These are phyloP conservation scores for Diprion similis DNA, from an alignment of 1,140 invertebrate genomes.

Conservation along the genomic window DNA sequence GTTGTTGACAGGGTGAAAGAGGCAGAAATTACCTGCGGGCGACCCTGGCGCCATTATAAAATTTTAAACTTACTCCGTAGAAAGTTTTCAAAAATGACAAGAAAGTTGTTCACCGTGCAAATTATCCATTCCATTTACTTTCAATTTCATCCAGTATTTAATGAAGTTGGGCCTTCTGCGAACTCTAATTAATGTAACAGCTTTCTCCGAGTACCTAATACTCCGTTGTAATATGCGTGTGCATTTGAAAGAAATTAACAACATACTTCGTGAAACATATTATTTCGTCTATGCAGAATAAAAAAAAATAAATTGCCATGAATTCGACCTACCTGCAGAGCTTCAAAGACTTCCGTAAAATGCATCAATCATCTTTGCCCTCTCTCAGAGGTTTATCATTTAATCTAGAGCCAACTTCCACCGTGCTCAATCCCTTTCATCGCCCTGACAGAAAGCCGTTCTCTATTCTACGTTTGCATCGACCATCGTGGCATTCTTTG, in stretches of 20 bases:
- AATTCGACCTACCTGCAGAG: neutral
- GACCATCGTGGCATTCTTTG: neutral
- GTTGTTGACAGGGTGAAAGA: no score
- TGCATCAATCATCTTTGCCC: neutral
- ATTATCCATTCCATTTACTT: conserved; percentile 2
- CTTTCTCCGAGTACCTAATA: neutral
- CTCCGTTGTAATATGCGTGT: neutral
- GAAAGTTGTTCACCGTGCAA: neutral
- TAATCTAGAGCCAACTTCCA: no score
- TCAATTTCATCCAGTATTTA: neutral
- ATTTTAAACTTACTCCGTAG: neutral
- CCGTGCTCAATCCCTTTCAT: neutral
- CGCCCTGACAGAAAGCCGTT: neutral
- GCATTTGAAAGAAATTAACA: no score
- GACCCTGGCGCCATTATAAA: no score
- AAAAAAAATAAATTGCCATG: neutral
- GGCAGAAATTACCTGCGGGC: no score
- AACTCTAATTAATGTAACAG: conserved; percentile 1
- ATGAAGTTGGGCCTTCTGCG: neutral
- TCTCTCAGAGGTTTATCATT: neutral
- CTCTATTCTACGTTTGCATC: neutral
- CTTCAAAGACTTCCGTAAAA: neutral
- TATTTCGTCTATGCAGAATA: neutral
- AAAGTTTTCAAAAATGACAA: neutral
- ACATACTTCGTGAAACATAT: neutral